Evolutionary conservation across 2,888 invertebrate species (phyloP).

Genomic region (Molorchus minor): DNA sequence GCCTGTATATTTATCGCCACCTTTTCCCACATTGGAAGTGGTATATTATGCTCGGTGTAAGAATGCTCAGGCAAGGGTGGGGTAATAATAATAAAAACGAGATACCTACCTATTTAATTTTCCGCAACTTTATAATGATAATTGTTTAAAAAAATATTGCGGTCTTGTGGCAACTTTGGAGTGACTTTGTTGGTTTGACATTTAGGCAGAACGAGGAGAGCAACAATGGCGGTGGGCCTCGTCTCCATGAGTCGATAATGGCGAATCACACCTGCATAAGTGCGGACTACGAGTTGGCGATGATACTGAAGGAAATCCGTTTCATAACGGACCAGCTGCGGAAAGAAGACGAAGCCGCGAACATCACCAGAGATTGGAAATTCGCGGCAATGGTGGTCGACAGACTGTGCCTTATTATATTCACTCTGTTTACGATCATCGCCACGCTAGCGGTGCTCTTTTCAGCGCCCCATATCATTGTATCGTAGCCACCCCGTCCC

Average conservation of each 20-base stretch:
- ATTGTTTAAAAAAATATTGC: too few relatives aligned
- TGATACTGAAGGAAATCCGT: constrained; percentile 93
- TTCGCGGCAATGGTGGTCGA: constrained; percentile 99
- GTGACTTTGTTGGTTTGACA: constrained; percentile 1
- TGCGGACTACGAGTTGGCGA: constrained; percentile 92
- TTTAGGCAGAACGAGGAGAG: constrained; percentile 63
- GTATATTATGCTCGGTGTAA: too few relatives aligned
- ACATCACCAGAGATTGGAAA: constrained; percentile 98
- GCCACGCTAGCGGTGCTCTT: constrained; percentile 96
- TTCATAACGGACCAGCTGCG: constrained; percentile 94
- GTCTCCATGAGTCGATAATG: constrained; percentile 77
- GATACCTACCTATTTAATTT: too few relatives aligned
- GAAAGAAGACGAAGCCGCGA: constrained; percentile 93
- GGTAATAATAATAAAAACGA: too few relatives aligned
- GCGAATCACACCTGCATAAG: constrained; percentile 88
- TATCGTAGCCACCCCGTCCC: constrained; percentile 73
- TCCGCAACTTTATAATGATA: too few relatives aligned
- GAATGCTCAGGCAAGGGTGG: too few relatives aligned
- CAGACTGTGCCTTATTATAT: constrained; percentile 99
- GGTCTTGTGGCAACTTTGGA: neutral
- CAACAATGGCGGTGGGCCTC: constrained; percentile 67
- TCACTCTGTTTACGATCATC: constrained; percentile 97
- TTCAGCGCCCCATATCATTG: constrained; percentile 96
- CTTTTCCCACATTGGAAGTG: too few relatives aligned
- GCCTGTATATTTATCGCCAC: too few relatives aligned